Conservation (phyloP, 2,888 invertebrate species). For the Ferrisia virgata region DNA sequence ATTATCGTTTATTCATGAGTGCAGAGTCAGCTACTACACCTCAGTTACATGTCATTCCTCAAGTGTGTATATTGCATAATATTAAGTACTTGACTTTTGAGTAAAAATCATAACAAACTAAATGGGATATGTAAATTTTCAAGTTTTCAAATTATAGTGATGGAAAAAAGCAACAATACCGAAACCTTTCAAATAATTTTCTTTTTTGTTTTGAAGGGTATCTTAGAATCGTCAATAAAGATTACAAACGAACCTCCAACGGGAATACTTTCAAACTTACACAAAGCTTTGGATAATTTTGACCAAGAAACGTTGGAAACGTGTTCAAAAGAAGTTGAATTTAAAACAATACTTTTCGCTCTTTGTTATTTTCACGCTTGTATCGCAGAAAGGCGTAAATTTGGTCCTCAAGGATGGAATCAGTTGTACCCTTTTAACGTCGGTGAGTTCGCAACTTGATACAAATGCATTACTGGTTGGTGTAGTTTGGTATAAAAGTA, state of each 20-base stretch:
- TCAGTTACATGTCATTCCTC: slow-evolving; percentile 62
- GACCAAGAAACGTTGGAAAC: slow-evolving; percentile 87
- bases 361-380: slow-evolving; percentile 94
- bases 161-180: neutral
- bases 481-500: neutral
- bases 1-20: slow-evolving; percentile 74
- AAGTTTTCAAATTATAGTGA: no score
- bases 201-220: slow-evolving; percentile 60
- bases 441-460: slow-evolving; percentile 51
- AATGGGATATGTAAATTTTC: no score
- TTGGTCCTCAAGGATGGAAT: slow-evolving; percentile 94
- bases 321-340: slow-evolving; percentile 90
- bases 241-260: slow-evolving; percentile 95
- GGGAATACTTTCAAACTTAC: slow-evolving; percentile 90
- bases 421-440: slow-evolving; percentile 63
- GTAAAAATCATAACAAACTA: no score
- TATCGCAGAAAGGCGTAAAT: slow-evolving; percentile 86
- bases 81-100: no score
- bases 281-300: slow-evolving; percentile 89
- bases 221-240: slow-evolving; percentile 89
- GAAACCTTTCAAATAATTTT: no score
- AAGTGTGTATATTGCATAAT: slow-evolving; percentile 51
- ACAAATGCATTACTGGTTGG: neutral
- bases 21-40: slow-evolving; percentile 80
- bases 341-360: slow-evolving; percentile 83